phyloP scores from a whole-genome alignment of 2,888 invertebrate genomes.

The Serrognathus titanus region DNA sequence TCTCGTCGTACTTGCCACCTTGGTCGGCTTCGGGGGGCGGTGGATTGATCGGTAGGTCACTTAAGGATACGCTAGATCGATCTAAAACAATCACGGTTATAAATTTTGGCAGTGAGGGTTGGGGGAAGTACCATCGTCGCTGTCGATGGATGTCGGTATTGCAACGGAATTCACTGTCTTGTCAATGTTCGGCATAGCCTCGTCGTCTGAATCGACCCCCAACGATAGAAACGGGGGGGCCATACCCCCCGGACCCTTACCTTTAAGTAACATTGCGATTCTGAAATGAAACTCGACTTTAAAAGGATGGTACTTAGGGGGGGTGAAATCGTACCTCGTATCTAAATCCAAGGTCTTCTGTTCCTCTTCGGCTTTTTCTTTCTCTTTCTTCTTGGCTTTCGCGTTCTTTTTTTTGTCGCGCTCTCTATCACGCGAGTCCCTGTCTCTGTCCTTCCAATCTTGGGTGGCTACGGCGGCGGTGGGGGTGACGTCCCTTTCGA shows the following conservation, averaged over 20 bases:
- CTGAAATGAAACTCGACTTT: constrained; percentile 44
- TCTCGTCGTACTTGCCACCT: constrained; percentile 34
- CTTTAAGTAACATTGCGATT: constrained; percentile 86
- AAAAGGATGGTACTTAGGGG: background rate
- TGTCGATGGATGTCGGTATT: constrained; percentile 43
- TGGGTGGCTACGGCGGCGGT: constrained; percentile 19
- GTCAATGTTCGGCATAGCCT: constrained; percentile 41
- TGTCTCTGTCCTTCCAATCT: constrained; percentile 19
- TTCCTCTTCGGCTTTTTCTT: constrained; percentile 51
- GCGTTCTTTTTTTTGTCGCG: constrained; percentile 47
- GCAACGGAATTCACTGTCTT: constrained; percentile 36
- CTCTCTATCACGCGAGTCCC: constrained; percentile 25
- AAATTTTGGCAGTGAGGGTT: background rate
- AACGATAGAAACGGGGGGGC: constrained; percentile 76
- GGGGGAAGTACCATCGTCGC: constrained; percentile 40
- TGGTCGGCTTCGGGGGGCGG: constrained; percentile 42
- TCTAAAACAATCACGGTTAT: constrained; percentile 30
- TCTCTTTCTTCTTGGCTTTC: constrained; percentile 36
- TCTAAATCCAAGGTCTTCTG: constrained; percentile 73
- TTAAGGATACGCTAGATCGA: constrained; percentile 48
- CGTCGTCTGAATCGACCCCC: constrained; percentile 53
- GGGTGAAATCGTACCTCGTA: constrained; percentile 54
- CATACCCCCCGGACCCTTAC: constrained; percentile 69
- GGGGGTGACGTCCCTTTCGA: constrained; percentile 11
- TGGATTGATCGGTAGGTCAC: constrained; percentile 49